Percentiles rank a stretch among this genome's conserved stretches.
These are phyloP conservation scores for Acestrorhynchus altus DNA, from an alignment of 2,797 vertebrate genomes.

Conservation along the genomic window DNA sequence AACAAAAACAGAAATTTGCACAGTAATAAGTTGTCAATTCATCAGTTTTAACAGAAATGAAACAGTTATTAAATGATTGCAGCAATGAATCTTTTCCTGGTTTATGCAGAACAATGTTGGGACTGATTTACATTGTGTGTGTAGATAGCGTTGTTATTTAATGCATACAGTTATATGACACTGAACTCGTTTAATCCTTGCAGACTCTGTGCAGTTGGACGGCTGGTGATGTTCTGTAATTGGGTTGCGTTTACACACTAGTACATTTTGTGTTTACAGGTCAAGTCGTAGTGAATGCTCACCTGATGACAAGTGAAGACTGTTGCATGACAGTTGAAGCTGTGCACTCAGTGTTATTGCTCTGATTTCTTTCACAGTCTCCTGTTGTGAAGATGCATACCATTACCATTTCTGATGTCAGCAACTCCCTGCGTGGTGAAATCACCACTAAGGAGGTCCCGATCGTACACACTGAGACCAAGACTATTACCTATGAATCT, in stretches of 20 bases:
- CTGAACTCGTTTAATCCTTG: background rate
- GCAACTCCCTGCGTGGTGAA: slow-evolving; percentile 84
- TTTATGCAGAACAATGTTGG: background rate
- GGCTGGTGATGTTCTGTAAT: background rate
- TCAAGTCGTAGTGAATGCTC: background rate
- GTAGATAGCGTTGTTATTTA: background rate
- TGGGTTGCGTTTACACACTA: background rate
- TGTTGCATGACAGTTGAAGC: slow-evolving; percentile 24
- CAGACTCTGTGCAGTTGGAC: background rate
- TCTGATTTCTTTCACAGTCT: slow-evolving; percentile 76
- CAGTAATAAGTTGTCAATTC: background rate
- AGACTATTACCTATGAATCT: slow-evolving; percentile 97
- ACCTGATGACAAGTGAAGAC: slow-evolving; percentile 9
- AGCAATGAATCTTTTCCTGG: background rate
- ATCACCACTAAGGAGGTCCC: slow-evolving; percentile 92
- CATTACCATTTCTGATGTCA: slow-evolving; percentile 93
- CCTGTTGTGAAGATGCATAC: slow-evolving; percentile 94
- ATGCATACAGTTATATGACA: background rate
- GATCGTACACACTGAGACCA: slow-evolving; percentile 96
- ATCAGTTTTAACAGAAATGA: background rate
- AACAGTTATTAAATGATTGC: background rate
- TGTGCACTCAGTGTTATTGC: slow-evolving; percentile 26
- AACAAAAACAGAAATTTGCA: background rate
- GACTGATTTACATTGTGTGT: background rate
- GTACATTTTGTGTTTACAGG: slow-evolving; percentile 1